Evolutionary conservation across 2,888 invertebrate genomes (phyloP).

Genomic region (Drosophila borealis): DNA sequence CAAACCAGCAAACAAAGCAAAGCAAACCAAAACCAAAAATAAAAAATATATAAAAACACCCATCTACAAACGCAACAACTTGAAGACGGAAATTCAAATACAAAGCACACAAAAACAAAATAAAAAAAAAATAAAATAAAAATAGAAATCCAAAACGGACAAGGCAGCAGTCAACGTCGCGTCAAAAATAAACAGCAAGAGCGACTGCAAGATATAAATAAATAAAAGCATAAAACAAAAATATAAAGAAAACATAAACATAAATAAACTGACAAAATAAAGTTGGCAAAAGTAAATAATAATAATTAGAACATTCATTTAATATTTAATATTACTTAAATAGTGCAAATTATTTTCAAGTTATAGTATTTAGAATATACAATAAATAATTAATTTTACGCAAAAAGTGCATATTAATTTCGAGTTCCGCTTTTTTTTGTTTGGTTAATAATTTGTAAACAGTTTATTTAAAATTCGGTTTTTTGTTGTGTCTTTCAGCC

Average conservation of each 20-base stretch:
- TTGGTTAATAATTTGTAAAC: not conserved
- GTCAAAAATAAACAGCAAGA: constrained; percentile 35
- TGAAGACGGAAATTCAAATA: constrained; percentile 43
- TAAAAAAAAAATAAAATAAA: constrained; percentile 10
- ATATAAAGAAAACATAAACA: constrained; percentile 12
- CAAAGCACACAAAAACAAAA: constrained; percentile 42
- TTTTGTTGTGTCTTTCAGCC: not conserved
- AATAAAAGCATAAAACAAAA: constrained; percentile 15
- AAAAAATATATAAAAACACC: constrained; percentile 45
- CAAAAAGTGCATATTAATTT: too few relatives aligned
- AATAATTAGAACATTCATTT: too few relatives aligned
- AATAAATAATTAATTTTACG: too few relatives aligned
- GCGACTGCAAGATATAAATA: constrained; percentile 19
- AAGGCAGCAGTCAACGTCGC: constrained; percentile 26
- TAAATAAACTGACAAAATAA: constrained; percentile 19
- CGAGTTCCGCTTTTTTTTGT: not conserved
- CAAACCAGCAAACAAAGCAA: constrained; percentile 71
- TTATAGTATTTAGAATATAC: not conserved
- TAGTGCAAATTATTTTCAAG: not conserved
- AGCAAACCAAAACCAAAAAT: constrained; percentile 57
- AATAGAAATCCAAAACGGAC: constrained; percentile 20
- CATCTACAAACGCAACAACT: constrained; percentile 55
- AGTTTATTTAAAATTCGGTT: not conserved
- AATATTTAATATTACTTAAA: not conserved
- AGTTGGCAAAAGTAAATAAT: constrained; percentile 24